Percentiles rank a stretch among this genome's conserved stretches.
phyloP scores from a whole-genome alignment of 2,113 vertebrate genomes.

The Mus musculus region GRCm39 chr9:98884001-98884500 shows the following conservation, averaged over 20 bases:
- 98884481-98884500: neutral
- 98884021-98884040: slow-evolving; percentile 73
- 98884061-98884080: slow-evolving; percentile 43
- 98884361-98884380: neutral
- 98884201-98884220: neutral
- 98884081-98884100: neutral
- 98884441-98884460: neutral
- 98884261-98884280: neutral
- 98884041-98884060: slow-evolving; percentile 64
- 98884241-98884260: neutral
- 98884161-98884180: slow-evolving; percentile 25
- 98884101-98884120: neutral
- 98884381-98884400: too few relatives aligned
- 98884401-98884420: neutral
- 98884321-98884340: neutral
- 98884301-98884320: neutral
- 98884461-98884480: neutral
- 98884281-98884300: neutral
- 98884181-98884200: neutral
- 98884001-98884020: slow-evolving; percentile 62
- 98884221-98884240: neutral
- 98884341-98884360: too few relatives aligned
- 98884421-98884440: neutral
- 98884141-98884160: slow-evolving; percentile 40
- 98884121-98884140: slow-evolving; percentile 7